A percentile compares a stretch with the other conserved stretches of the same genome.
Evolutionary conservation across 2,888 invertebrate genomes (phyloP).

Genomic region (Antheraea assamensis): DNA sequence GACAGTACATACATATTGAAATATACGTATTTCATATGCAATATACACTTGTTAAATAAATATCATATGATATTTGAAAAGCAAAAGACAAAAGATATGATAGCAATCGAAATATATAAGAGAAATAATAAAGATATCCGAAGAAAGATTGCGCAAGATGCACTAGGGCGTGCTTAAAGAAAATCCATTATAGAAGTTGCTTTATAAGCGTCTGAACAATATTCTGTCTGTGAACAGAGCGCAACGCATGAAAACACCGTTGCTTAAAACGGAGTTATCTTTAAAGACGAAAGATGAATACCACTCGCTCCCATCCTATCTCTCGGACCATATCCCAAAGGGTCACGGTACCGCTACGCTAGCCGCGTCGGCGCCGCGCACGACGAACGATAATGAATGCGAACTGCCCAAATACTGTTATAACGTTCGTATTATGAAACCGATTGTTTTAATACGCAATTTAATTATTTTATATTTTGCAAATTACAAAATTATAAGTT

Average conservation of each 20-base stretch:
- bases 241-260: background rate
- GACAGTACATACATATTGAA: too few species aligned
- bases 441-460: conserved; percentile 15
- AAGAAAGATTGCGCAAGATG: background rate
- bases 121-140: background rate
- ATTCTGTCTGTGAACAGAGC: background rate
- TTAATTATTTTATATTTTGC: background rate
- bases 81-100: too few species aligned
- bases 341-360: conserved; percentile 72
- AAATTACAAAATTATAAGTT: background rate
- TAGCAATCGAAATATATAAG: background rate
- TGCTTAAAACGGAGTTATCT: background rate
- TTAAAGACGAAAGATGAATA: background rate
- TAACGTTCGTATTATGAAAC: conserved; percentile 29
- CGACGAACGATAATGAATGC: conserved; percentile 42
- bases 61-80: too few species aligned
- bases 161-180: background rate
- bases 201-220: background rate
- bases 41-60: too few species aligned
- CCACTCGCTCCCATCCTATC: conserved; percentile 23
- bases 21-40: too few species aligned
- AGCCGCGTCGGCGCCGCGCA: conserved; percentile 63
- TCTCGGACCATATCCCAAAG: conserved; percentile 38
- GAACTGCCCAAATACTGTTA: conserved; percentile 36
- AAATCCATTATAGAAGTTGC: background rate